Conservation (phyloP, 2,888 invertebrate species). For the Ormyrus rosae region DNA sequence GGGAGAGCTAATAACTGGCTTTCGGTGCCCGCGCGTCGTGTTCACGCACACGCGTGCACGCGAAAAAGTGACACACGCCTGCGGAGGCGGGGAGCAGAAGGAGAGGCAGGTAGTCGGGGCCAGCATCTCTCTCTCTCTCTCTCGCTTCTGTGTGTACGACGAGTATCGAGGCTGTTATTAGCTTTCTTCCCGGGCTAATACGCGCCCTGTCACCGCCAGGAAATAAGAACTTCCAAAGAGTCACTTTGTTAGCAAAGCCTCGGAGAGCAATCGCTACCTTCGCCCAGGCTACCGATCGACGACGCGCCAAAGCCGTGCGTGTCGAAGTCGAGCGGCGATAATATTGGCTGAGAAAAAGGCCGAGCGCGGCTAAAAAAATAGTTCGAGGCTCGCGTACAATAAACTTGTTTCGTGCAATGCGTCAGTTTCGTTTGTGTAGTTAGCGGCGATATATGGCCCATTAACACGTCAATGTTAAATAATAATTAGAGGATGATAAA, state of each 20-base stretch:
- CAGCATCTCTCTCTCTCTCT: slow-evolving; percentile 44
- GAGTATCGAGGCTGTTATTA: slow-evolving; percentile 69
- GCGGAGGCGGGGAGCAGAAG: slow-evolving; percentile 39
- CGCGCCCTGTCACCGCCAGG: slow-evolving; percentile 74
- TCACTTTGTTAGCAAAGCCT: slow-evolving; percentile 58
- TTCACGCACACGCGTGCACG: slow-evolving; percentile 45
- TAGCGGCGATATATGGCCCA: slow-evolving; percentile 3
- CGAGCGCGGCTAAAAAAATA: too few relatives aligned
- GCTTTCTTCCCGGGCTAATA: slow-evolving; percentile 71
- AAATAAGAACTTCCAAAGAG: slow-evolving; percentile 68
- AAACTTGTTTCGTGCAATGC: too few relatives aligned
- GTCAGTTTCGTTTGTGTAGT: not conserved
- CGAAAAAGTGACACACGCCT: slow-evolving; percentile 35
- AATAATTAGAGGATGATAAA: slow-evolving; percentile 18
- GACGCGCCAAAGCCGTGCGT: slow-evolving; percentile 22
- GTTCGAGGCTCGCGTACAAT: too few relatives aligned
- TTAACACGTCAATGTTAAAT: slow-evolving; percentile 35
- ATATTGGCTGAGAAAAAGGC: slow-evolving; percentile 18
- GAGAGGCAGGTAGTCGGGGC: slow-evolving; percentile 63
- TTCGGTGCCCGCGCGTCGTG: slow-evolving; percentile 61
- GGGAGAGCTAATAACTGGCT: slow-evolving; percentile 74
- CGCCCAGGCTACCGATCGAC: slow-evolving; percentile 24
- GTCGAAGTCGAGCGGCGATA: slow-evolving; percentile 44
- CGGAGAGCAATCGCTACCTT: slow-evolving; percentile 45
- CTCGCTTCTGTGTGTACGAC: slow-evolving; percentile 1